These are phyloP conservation scores for Brevipalpus yothersi DNA, from an alignment of 1,140 invertebrate species.

Conservation along the genomic window DNA sequence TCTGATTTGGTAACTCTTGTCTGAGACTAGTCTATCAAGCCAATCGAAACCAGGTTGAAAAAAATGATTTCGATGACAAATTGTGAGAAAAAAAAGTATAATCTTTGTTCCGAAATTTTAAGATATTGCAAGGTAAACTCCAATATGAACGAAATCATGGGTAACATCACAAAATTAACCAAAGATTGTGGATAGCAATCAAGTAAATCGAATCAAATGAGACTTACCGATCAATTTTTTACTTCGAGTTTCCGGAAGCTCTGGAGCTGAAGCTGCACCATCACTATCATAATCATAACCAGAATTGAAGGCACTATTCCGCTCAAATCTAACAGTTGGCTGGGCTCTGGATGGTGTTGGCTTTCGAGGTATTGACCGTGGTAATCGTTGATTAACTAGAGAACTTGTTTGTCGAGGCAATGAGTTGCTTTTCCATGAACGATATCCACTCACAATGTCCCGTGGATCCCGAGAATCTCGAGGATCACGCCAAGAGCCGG, in stretches of 20 bases:
- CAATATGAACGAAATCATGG: background rate
- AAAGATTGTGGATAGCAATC: too few species aligned
- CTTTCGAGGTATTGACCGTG: background rate
- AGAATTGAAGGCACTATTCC: background rate
- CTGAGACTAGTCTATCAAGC: too few species aligned
- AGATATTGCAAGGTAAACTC: background rate
- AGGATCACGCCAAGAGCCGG: background rate
- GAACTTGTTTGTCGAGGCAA: background rate
- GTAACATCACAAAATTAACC: background rate
- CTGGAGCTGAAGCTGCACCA: constrained; percentile 51
- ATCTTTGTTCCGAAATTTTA: background rate
- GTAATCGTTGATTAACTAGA: background rate
- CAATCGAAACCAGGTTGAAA: too few species aligned
- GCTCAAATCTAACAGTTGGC: background rate
- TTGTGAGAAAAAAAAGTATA: too few species aligned
- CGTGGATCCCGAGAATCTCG: too few species aligned
- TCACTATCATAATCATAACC: constrained; percentile 42
- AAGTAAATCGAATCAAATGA: too few species aligned
- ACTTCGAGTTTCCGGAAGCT: constrained; percentile 20
- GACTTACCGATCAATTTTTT: background rate
- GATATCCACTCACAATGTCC: background rate
- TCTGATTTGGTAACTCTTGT: too few species aligned
- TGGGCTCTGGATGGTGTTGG: background rate
- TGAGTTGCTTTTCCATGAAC: background rate
- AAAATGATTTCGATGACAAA: too few species aligned